These are phyloP conservation scores for Oryzias celebensis DNA, from an alignment of 2,113 vertebrate genomes.

Conservation along the genomic window DNA sequence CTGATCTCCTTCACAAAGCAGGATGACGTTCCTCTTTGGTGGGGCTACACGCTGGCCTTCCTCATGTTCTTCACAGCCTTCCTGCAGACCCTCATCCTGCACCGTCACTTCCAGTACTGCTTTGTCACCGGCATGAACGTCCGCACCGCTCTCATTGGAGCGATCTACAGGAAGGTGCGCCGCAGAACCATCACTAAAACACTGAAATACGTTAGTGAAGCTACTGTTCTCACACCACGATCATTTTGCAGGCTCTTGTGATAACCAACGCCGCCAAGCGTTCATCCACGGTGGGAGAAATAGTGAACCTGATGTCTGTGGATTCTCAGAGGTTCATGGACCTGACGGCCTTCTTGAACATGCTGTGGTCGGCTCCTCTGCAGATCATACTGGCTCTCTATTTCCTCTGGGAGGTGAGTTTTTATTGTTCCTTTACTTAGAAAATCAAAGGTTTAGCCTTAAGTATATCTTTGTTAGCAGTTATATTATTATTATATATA, in stretches of 20 bases:
- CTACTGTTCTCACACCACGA: neutral
- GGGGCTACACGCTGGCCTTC: slow-evolving; percentile 89
- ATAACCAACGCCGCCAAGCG: slow-evolving; percentile 92
- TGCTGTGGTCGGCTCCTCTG: slow-evolving; percentile 95
- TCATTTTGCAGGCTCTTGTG: slow-evolving; percentile 80
- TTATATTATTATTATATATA: no score
- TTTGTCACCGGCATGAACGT: slow-evolving; percentile 88
- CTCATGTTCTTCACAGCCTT: slow-evolving; percentile 89
- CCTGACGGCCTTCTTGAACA: slow-evolving; percentile 86
- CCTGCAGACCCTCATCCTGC: slow-evolving; percentile 86
- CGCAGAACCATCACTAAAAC: no score
- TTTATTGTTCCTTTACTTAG: neutral
- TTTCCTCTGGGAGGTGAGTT: slow-evolving; percentile 91
- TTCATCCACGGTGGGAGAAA: slow-evolving; percentile 88
- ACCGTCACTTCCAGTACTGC: slow-evolving; percentile 89
- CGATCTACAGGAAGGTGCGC: slow-evolving; percentile 93
- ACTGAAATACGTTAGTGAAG: no score
- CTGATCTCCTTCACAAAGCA: slow-evolving; percentile 87
- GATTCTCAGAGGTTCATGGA: slow-evolving; percentile 95
- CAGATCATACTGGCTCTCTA: slow-evolving; percentile 91
- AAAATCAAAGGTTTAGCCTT: no score
- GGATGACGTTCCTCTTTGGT: slow-evolving; percentile 82
- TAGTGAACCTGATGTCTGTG: slow-evolving; percentile 97
- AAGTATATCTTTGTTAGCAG: no score
- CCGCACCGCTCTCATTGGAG: slow-evolving; percentile 84